phyloP scores from a whole-genome alignment of 1,140 invertebrate species.

The Schlechtendalia chinensis region DNA sequence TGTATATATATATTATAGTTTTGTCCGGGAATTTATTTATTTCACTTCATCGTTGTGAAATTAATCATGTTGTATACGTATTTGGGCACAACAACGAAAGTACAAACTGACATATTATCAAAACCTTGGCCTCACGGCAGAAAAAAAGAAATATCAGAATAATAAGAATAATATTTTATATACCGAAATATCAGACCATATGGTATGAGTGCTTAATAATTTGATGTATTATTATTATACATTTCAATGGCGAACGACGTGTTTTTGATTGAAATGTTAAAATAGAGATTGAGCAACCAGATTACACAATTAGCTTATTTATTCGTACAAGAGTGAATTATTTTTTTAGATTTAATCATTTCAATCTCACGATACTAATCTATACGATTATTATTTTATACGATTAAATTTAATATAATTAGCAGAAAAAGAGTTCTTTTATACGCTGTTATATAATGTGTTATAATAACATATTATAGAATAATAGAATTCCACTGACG shows the following conservation, averaged over 20 bases:
- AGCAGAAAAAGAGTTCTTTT: no score
- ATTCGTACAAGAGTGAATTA: not conserved
- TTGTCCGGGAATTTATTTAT: not conserved
- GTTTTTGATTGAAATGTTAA: not conserved
- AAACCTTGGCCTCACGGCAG: not conserved
- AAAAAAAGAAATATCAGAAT: not conserved
- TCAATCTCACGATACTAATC: not conserved
- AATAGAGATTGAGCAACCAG: not conserved
- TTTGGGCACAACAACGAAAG: not conserved
- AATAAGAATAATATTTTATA: not conserved
- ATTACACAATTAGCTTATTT: not conserved
- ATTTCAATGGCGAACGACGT: not conserved
- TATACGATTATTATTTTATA: not conserved
- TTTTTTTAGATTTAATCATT: conserved; percentile 8
- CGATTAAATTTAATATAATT: no score
- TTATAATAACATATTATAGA: no score
- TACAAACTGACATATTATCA: conserved; percentile 6
- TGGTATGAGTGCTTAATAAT: not conserved
- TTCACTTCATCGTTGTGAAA: not conserved
- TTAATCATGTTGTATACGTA: not conserved
- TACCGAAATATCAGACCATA: not conserved
- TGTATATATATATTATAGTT: not conserved
- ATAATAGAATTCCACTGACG: no score
- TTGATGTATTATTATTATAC: not conserved
- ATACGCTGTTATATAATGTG: no score